Base-by-base conservation (phyloP, 1,140 invertebrate genomes). In the Zaprionus ornatus region DNA sequence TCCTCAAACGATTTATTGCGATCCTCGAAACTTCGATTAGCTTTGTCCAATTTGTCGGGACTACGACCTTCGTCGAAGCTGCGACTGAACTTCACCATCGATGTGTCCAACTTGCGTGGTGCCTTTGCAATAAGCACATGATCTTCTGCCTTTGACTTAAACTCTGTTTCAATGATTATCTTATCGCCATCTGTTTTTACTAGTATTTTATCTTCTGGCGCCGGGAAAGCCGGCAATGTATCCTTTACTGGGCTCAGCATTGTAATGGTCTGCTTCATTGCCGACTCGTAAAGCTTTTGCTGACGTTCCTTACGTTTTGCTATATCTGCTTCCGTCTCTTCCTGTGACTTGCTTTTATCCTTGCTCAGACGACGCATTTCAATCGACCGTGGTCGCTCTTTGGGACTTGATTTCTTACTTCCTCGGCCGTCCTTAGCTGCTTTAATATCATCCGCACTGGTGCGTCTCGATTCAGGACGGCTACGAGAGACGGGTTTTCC, bases 71-170 rank as follows among this genome's bases (percentile, higher is more conserved):
- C 94, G 85, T 96, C 95, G 79, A 95, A 94, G 83, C 95, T 96
- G 76, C 95, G 94, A 74, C 95, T 96, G 25, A 95, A 94, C 91
- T 95, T 95, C 9, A 95, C 94, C 64, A 94, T 81, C 74, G 95
- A 95, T 71, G 95, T 95, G 77, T 95, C 95, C 5, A 96, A 81
- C 78, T 95, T 95, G 69, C 95, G 95, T 2, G 95, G 95, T 21
- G 95, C 95, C 86, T 96, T 96, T 0, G 95, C 95, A 78, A 96
- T 95, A 63, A 96, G 94, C n/a, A 95, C 94, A 79, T 95, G 94
- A 90, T 95, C 94, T 88, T 95, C 94, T 1, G 93, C 94, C 83
- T 95, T 95, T 42, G 94, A 95, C 71, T 92, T 94, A 23, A 95
- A 94, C 85, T 95, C 94, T 1, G 94, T 95, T 93, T 95, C 94